Percentiles rank a stretch among this genome's conserved stretches.
These are phyloP conservation scores for Megathymus violae DNA, from an alignment of 1,140 invertebrate species.

Conservation along the genomic window DNA sequence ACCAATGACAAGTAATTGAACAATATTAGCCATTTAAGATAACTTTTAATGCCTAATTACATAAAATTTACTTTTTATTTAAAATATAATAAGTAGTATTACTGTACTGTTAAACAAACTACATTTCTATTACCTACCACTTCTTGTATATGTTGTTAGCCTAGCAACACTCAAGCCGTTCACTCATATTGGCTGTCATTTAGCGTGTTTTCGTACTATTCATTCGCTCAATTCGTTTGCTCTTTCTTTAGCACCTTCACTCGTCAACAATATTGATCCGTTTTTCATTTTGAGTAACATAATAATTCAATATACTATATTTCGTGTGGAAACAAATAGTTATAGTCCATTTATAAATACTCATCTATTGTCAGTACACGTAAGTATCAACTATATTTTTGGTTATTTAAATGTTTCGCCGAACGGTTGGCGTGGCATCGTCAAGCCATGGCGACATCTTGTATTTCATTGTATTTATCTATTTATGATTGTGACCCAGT, in stretches of 20 bases:
- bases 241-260: slow-evolving; percentile 59
- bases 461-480: slow-evolving; percentile 74
- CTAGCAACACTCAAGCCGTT: slow-evolving; percentile 41
- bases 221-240: slow-evolving; percentile 48
- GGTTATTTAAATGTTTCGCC: slow-evolving; percentile 44
- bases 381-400: slow-evolving; percentile 56
- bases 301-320: slow-evolving; percentile 41
- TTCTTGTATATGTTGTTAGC: too few species aligned
- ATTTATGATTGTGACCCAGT: slow-evolving; percentile 44
- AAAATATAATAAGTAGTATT: too few species aligned
- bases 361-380: slow-evolving; percentile 51
- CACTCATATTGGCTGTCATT: slow-evolving; percentile 23
- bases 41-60: too few species aligned
- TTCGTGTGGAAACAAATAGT: slow-evolving; percentile 35
- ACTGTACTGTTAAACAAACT: too few species aligned
- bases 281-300: slow-evolving; percentile 57
- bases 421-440: slow-evolving; percentile 69
- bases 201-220: slow-evolving; percentile 13
- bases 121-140: too few species aligned
- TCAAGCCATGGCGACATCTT: slow-evolving; percentile 76
- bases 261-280: slow-evolving; percentile 72
- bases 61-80: too few species aligned
- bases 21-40: too few species aligned
- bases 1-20: too few species aligned
- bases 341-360: slow-evolving; percentile 41